phyloP scores from a whole-genome alignment of 2,113 vertebrate species.

The Australoheros scitulus region DNA sequence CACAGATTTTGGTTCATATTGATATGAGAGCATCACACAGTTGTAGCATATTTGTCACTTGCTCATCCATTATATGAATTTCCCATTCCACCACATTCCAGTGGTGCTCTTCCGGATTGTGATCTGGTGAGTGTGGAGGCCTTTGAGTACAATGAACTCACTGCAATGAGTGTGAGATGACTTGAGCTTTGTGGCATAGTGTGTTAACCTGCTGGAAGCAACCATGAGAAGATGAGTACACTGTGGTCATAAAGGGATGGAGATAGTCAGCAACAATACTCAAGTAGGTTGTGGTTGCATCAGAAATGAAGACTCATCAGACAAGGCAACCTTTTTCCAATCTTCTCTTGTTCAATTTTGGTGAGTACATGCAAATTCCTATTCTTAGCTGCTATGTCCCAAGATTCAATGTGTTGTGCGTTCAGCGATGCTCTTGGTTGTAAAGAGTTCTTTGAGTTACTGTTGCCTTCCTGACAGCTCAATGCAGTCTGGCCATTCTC shows the following conservation, averaged over 20 bases:
- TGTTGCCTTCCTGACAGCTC: background rate
- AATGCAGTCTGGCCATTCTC: background rate
- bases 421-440: background rate
- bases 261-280: background rate
- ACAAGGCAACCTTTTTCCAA: background rate
- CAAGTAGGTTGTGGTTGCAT: background rate
- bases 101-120: background rate
- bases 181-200: background rate
- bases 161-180: background rate
- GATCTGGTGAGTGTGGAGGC: background rate
- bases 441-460: background rate
- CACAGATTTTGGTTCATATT: background rate
- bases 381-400: too few relatives aligned
- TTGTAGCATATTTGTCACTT: background rate
- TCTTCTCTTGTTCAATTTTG: background rate
- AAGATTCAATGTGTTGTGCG: background rate
- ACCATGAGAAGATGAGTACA: background rate
- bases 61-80: background rate
- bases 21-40: background rate
- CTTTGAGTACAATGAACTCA: background rate
- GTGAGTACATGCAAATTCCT: background rate
- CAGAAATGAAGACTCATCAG: background rate
- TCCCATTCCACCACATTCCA: background rate
- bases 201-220: too few relatives aligned
- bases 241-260: background rate